These are phyloP conservation scores for Tetragonula clypearis DNA, from an alignment of 1,140 invertebrate genomes.

Conservation along the genomic window DNA sequence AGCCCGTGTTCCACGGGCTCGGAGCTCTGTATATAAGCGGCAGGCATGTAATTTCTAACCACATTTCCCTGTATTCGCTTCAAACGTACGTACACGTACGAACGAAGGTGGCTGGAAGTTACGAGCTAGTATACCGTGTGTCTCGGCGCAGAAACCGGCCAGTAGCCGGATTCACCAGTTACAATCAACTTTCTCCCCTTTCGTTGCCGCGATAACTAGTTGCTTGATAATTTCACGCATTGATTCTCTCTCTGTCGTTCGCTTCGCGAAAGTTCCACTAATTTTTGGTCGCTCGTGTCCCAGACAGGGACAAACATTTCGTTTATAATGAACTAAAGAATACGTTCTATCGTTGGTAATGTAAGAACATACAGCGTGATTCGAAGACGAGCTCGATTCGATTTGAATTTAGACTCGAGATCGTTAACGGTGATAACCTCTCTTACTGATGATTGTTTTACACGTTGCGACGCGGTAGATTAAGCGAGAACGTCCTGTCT, in stretches of 20 bases:
- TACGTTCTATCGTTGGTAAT: too few species aligned
- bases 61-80: constrained; percentile 76
- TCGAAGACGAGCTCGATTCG: too few species aligned
- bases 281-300: too few species aligned
- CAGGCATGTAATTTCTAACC: constrained; percentile 77
- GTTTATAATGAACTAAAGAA: too few species aligned
- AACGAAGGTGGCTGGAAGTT: constrained; percentile 65
- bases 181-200: background rate
- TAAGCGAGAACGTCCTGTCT: too few species aligned
- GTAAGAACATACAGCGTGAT: too few species aligned
- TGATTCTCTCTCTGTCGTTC: background rate
- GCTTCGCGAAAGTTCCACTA: background rate
- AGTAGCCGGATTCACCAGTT: background rate
- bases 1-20: constrained; percentile 72
- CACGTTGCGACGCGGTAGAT: background rate
- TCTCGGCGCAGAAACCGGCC: constrained; percentile 37
- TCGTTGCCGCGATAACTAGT: background rate
- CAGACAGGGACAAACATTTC: too few species aligned
- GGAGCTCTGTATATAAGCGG: constrained; percentile 74
- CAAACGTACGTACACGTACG: constrained; percentile 69
- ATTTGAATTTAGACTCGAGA: too few species aligned
- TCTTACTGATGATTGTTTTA: background rate
- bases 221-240: background rate
- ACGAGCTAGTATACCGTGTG: constrained; percentile 64
- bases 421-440: background rate